These are phyloP conservation scores for Cylloceria caligata DNA, from an alignment of 2,888 invertebrate species.

Conservation along the genomic window DNA sequence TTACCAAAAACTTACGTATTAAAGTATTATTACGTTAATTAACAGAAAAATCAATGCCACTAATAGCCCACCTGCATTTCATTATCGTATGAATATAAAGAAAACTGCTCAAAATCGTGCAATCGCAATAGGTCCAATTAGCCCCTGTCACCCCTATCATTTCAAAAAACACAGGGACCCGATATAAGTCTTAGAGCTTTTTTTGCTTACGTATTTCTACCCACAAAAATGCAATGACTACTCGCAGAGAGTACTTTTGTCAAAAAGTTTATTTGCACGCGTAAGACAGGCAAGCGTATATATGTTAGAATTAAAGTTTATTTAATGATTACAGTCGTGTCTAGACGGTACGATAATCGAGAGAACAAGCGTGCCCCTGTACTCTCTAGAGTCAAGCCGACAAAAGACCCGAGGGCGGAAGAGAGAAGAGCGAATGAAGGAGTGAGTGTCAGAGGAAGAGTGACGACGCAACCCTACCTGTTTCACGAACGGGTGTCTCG, in stretches of 20 bases:
- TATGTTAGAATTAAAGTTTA: slow-evolving; percentile 41
- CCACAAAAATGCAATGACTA: slow-evolving; percentile 15
- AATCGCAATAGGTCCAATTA: too few species aligned
- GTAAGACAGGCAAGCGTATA: slow-evolving; percentile 2
- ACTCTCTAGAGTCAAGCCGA: slow-evolving; percentile 49
- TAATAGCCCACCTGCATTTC: too few species aligned
- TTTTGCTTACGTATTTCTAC: not conserved
- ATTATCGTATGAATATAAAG: too few species aligned
- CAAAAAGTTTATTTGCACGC: not conserved
- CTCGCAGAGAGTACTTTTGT: not conserved
- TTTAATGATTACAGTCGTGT: slow-evolving; percentile 50
- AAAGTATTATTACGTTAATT: too few species aligned
- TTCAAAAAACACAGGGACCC: not conserved
- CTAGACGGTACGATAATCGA: slow-evolving; percentile 63
- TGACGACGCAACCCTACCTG: slow-evolving; percentile 53
- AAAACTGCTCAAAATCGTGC: too few species aligned
- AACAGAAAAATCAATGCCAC: too few species aligned
- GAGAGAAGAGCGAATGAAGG: not conserved
- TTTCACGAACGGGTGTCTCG: slow-evolving; percentile 64
- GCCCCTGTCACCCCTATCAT: not conserved
- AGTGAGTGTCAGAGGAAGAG: slow-evolving; percentile 11
- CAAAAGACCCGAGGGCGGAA: slow-evolving; percentile 47
- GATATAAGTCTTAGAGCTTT: not conserved
- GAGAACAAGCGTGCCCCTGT: slow-evolving; percentile 42
- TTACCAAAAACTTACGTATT: too few species aligned